These are phyloP conservation scores for Lycorma delicatula DNA, from an alignment of 1,140 invertebrate genomes.

Conservation along the genomic window DNA sequence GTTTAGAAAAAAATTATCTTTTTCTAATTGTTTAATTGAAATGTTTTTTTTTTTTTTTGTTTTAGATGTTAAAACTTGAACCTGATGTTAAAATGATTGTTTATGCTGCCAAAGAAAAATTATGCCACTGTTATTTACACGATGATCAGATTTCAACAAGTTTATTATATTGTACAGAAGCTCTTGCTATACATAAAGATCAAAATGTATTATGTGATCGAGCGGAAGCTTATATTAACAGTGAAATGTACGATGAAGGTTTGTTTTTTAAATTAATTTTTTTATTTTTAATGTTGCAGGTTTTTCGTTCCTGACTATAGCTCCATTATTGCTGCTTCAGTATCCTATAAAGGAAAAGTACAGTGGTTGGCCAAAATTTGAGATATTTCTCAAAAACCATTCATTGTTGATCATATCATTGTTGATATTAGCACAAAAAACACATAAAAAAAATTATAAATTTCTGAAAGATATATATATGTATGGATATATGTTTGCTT, in stretches of 20 bases:
- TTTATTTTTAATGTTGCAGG: not conserved
- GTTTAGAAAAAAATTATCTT: no score
- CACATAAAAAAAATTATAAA: no score
- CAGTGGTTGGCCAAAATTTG: no score
- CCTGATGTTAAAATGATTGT: constrained; percentile 58
- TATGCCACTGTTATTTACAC: constrained; percentile 67
- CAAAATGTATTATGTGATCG: constrained; percentile 76
- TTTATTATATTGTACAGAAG: constrained; percentile 68
- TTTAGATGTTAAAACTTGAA: constrained; percentile 56
- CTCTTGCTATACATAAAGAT: constrained; percentile 69
- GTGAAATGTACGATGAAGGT: constrained; percentile 92
- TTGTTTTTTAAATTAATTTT: constrained; percentile 28
- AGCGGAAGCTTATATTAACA: constrained; percentile 83
- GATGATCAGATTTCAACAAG: constrained; percentile 55
- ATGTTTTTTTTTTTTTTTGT: not conserved
- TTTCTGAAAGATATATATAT: no score
- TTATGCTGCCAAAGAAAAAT: constrained; percentile 59
- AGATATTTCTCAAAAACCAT: no score
- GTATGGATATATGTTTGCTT: no score
- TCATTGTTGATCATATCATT: no score
- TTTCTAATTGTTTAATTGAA: no score
- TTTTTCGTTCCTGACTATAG: no score
- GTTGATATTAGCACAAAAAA: no score
- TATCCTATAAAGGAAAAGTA: no score
- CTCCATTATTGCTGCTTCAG: no score